Base-by-base conservation (phyloP, 2,797 vertebrate species). In the Cyprinella venusta region DNA sequence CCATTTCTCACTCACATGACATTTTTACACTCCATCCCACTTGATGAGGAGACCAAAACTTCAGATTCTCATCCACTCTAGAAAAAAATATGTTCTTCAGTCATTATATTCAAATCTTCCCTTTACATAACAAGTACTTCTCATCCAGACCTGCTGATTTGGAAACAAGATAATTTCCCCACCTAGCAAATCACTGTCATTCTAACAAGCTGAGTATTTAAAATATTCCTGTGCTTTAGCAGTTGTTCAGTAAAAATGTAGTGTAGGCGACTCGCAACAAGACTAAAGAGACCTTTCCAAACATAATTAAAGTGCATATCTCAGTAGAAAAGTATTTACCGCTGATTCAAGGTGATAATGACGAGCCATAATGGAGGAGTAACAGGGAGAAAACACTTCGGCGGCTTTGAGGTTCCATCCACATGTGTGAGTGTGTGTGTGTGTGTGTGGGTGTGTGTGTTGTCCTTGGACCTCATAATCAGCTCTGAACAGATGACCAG, bases 401-500 rank as follows among this genome's bases (percentile, higher is more conserved):
- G 26, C 26, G n/a, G 52, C 42, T 81, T 64, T 74, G 21, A 52
- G n/a, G 21, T 56, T 38, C n/a, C 9, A 56, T 24, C n/a, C 9
- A 56, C 6, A 0, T 68, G n/a, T 56, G 36, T 6, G 13, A 24
- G n/a, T 69, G 48, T 68, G 45, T 64, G 26, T 30, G 26, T 30
- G 72, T 3, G 21, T 69, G 48, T 68, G 45, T 64, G 26, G 1
- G 26, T 30, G 72, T 3, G 21, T 24, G 7, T 40, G 48, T 65
- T 83, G 77, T 85, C 76, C 80, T 80, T 85, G 77, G 64, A 42
- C 18, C 54, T 71, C n/a, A 38, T 24, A 52, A 48, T 40, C 40
- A 79, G 38, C 19, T 36, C 33, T 75, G 50, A 87, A 75, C 61
- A 63, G 26, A 85, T 85, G 36, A 30, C 36, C 36, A 36, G 36